Base-by-base conservation (phyloP, 2,113 vertebrate genomes). In the Holacanthus passer region DNA sequence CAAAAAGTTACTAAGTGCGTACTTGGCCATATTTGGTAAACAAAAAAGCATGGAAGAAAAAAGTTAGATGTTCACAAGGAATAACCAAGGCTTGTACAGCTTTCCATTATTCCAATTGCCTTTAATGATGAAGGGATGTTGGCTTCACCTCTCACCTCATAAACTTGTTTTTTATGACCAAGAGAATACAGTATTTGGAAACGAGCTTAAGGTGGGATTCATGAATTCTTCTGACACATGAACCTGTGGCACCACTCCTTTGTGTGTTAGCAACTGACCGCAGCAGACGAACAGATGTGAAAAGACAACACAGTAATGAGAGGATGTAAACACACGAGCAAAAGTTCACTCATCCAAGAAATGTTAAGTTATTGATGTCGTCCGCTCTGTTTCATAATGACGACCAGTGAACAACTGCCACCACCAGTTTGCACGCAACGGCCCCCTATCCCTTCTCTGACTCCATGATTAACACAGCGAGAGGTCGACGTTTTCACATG, bases 311-410 rank as follows among this genome's bases (percentile, higher is more conserved):
- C 84, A 60, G 73, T 82, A 76, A 90, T 84, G 76, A 88, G 74
- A 82, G n/a, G n/a, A 72, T 19, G 85, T 86, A 89, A 87, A 90
- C 83, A 89, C 62, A 78, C 3, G 45, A 69, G 83, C 64, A 32
- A 53, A 73, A 27, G 76, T 73, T 85, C 90, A 90, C 73, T 92
- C 90, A 91, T 88, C 89, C 87, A 89, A 79, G 77, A 88, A 86
- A 88, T 81, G 45, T 69, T 65, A 83, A 58, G 74, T 79, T 93
- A 94, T 94, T 79, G 93, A 94, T 71, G 87, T 80, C 56, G 82
- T 84, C 56, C 85, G 60, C 82, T 83, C 65, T 32, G 79, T 92
- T 92, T 88, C 87, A 74, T 92, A 91, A 94, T 77, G 73, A 84
- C 5, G 4, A 32, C 7, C 77, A 75, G 35, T 59, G 45, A 84